Evolutionary conservation across 2,797 vertebrate species (phyloP), one percentile per base, ranked within the genome.

Genomic region (Garrulus glandarius): DNA sequence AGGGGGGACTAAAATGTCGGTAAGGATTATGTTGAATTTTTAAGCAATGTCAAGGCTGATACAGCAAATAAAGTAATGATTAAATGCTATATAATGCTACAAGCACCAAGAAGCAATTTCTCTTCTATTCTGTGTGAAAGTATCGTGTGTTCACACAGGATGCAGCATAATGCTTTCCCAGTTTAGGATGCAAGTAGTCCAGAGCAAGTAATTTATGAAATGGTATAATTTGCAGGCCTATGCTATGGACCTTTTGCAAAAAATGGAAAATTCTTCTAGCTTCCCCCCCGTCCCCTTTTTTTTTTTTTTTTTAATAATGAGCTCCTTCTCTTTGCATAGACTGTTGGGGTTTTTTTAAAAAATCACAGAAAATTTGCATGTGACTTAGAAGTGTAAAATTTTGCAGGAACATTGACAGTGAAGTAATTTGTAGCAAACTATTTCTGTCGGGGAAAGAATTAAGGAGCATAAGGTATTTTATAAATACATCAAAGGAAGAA

Each of bases 391-490:
- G 87, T 91, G 89, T 85, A 94, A 96, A 93, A 87, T 72, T 91
- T 93, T 87, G n/a, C 91, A 96, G 89, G 74, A 95, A 95, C 65
- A 71, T 75, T 82, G 76, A 87, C 75, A 71, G 61, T 80, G 84
- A 93, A 93, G 71, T 87, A 49, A 85, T 87, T 91, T 78, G 85
- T 91, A 84, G 29, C 57, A 67, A 83, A 76, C 50, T 87, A 64
- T 85, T 94, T 55, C 68, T 96, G 71, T 22, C 65, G 64, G 59
- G 55, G 78, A 83, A 95, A 92, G 68, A 96, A 91, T 96, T 93
- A 89, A 87, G 75, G 63, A 96, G 50, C 92, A 93, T 95, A 96
- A 82, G 68, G 89, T 87, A 80, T 85, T 92, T 93, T 93, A 91
- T 94, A 97, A 96, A 94, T 93, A 92, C 13, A 87, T 71, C 19